Percentiles rank a stretch among this genome's conserved stretches.
Conservation (phyloP, 2,888 invertebrate genomes). For the Byasa hedistus region DNA sequence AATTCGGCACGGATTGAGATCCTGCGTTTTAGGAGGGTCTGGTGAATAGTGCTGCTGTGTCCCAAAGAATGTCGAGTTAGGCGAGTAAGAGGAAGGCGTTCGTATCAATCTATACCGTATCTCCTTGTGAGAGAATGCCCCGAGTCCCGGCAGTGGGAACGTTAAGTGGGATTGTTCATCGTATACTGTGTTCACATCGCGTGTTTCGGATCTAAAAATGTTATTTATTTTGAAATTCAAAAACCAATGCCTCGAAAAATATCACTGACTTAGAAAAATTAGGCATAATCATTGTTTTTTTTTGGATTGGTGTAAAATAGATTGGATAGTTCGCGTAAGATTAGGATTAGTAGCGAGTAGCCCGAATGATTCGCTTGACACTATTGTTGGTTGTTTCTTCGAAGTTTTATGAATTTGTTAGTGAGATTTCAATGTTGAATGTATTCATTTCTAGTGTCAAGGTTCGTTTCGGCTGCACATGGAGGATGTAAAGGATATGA, state of each 20-base stretch:
- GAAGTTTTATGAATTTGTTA: conserved; percentile 65
- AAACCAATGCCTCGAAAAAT: conserved; percentile 41
- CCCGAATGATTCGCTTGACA: conserved; percentile 46
- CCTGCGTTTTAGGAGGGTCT: conserved; percentile 76
- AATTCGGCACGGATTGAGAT: conserved; percentile 71
- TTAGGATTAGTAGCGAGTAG: conserved; percentile 55
- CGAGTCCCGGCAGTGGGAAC: too few species aligned
- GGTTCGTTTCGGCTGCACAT: conserved; percentile 39
- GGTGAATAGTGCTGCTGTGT: conserved; percentile 71
- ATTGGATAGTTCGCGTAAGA: conserved; percentile 52
- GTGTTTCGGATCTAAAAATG: conserved; percentile 51
- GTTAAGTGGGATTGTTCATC: too few species aligned
- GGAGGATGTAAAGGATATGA: conserved; percentile 41
- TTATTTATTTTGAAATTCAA: conserved; percentile 33
- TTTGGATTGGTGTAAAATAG: conserved; percentile 60
- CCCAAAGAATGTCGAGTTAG: conserved; percentile 75
- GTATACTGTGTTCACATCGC: conserved; percentile 36
- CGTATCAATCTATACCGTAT: conserved; percentile 37
- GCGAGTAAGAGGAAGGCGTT: conserved; percentile 48
- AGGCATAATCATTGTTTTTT: conserved; percentile 46
- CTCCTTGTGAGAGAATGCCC: too few species aligned
- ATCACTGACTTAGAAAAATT: conserved; percentile 46
- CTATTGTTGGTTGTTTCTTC: conserved; percentile 61
- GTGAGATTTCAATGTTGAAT: conserved; percentile 66
- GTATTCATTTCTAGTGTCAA: conserved; percentile 57